A percentile compares a stretch with the other conserved stretches of the same genome.
Evolutionary conservation across 1,140 invertebrate species (phyloP).

Genomic region (Euwallacea similis): DNA sequence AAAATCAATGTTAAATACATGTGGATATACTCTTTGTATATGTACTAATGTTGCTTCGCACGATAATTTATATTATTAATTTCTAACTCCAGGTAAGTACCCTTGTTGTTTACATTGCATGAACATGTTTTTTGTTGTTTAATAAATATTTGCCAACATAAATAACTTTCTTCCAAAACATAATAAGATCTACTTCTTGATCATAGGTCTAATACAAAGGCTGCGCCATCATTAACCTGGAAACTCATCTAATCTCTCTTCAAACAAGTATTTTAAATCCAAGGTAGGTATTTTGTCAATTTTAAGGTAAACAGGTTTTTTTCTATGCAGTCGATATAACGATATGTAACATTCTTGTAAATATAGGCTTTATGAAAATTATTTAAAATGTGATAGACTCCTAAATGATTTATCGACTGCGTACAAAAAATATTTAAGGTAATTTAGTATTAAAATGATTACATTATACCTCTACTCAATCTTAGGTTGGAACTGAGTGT

Average conservation of each 20-base stretch:
- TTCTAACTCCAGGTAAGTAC: too few species aligned
- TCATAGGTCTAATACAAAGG: too few species aligned
- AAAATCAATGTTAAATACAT: too few species aligned
- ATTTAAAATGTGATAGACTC: constrained; percentile 24
- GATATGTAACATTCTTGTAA: constrained; percentile 33
- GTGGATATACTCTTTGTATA: too few species aligned
- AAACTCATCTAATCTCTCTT: neutral
- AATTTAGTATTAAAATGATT: constrained; percentile 24
- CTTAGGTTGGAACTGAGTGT: neutral
- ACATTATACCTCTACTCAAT: constrained; percentile 14
- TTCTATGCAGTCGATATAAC: constrained; percentile 25
- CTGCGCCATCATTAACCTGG: neutral
- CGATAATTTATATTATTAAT: too few species aligned
- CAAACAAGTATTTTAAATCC: neutral
- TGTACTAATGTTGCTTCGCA: too few species aligned
- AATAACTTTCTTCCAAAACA: neutral
- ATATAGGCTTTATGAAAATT: constrained; percentile 22
- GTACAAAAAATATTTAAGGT: neutral
- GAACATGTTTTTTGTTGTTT: neutral
- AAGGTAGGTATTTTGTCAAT: constrained; percentile 31
- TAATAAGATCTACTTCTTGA: too few species aligned
- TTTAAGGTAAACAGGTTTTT: constrained; percentile 22
- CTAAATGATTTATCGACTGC: constrained; percentile 9
- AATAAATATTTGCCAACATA: neutral
- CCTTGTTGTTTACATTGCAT: neutral